Evolutionary conservation across 2,113 vertebrate genomes (phyloP).

Genomic region (Lynx canadensis): DNA sequence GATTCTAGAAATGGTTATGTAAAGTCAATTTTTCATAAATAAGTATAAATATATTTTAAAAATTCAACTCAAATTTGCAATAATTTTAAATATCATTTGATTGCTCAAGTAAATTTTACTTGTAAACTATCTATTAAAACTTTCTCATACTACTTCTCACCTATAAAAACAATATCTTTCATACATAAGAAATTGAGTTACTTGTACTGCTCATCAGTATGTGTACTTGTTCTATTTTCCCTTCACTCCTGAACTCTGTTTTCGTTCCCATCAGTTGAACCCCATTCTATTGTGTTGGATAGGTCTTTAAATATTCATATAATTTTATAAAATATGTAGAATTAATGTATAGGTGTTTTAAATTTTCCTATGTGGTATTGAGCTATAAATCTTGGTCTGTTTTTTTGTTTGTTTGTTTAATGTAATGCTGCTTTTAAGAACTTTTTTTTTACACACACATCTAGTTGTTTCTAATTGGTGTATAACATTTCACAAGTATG

Average conservation of each 20-base stretch:
- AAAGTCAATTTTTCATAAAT: neutral
- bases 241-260: neutral
- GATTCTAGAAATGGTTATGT: neutral
- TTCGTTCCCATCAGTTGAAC: neutral
- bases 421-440: neutral
- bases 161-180: neutral
- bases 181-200: neutral
- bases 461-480: neutral
- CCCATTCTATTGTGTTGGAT: neutral
- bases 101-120: neutral
- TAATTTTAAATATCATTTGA: neutral
- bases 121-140: neutral
- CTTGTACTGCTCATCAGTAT: neutral
- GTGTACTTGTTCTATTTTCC: neutral
- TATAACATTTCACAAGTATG: neutral
- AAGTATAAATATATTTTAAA: neutral
- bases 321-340: neutral
- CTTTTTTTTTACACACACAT: neutral
- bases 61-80: neutral
- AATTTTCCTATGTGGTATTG: neutral
- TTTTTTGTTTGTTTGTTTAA: neutral
- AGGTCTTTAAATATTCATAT: neutral
- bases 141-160: neutral
- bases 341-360: neutral
- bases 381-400: neutral